These are phyloP conservation scores for Cosmopolites sordidus DNA, from an alignment of 2,888 invertebrate genomes.

Conservation along the genomic window DNA sequence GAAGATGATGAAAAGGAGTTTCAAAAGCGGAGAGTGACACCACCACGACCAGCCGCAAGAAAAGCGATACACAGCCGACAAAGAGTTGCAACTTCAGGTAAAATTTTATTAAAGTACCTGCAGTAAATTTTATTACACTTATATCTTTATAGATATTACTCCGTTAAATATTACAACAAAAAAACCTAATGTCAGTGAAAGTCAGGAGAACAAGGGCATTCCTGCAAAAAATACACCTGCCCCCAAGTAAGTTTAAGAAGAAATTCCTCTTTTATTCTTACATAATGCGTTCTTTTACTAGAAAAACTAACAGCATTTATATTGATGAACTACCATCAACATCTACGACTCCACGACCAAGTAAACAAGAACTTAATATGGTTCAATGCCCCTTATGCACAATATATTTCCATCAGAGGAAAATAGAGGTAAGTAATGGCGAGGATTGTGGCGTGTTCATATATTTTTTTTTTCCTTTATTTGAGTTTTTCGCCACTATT, in stretches of 20 bases:
- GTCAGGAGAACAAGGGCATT: too few relatives aligned
- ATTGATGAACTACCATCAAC: too few relatives aligned
- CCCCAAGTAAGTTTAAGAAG: too few relatives aligned
- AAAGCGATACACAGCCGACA: constrained; percentile 10
- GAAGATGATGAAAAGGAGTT: constrained; percentile 4
- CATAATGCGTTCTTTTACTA: too few relatives aligned
- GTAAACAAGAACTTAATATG: constrained; percentile 9
- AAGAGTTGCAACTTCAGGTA: constrained; percentile 7
- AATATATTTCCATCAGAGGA: constrained; percentile 17
- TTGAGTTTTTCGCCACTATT: too few relatives aligned
- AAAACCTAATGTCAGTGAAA: constrained; percentile 10
- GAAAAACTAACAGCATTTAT: too few relatives aligned
- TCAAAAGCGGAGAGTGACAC: constrained; percentile 11
- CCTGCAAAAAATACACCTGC: too few relatives aligned
- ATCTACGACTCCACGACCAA: too few relatives aligned
- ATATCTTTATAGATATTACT: constrained; percentile 6
- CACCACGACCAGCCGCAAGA: constrained; percentile 5
- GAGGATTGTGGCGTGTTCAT: too few relatives aligned
- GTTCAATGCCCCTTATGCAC: constrained; percentile 26
- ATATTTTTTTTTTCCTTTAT: too few relatives aligned
- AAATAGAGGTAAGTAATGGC: constrained; percentile 26
- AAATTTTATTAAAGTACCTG: not conserved
- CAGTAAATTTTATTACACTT: not conserved
- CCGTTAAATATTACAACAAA: constrained; percentile 12
- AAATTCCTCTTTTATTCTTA: too few relatives aligned